These are phyloP conservation scores for Ceuthmochares aereus DNA, from an alignment of 2,113 vertebrate species.

Conservation along the genomic window DNA sequence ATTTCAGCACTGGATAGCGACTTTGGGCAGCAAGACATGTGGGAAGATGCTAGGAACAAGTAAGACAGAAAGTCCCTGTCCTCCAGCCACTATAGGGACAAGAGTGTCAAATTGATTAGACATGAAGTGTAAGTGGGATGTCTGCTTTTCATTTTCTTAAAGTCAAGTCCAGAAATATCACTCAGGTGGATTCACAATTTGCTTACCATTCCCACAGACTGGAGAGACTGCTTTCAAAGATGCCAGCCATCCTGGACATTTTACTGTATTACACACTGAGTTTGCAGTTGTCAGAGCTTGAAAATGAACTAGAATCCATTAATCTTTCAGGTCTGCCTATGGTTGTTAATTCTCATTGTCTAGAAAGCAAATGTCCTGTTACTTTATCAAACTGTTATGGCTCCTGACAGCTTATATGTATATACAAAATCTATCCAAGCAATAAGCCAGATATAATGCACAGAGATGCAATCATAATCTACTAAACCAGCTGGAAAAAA, in stretches of 20 bases:
- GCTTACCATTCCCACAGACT: background rate
- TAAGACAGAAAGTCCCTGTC: background rate
- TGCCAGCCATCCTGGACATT: background rate
- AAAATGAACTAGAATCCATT: background rate
- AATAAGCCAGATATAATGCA: background rate
- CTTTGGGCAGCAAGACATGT: background rate
- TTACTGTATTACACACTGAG: background rate
- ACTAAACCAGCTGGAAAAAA: background rate
- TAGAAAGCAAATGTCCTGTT: background rate
- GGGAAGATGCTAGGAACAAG: background rate
- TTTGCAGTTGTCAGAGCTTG: background rate
- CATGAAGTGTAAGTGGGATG: background rate
- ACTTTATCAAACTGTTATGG: background rate
- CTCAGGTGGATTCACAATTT: background rate
- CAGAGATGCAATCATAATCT: background rate
- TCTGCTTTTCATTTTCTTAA: background rate
- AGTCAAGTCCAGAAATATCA: background rate
- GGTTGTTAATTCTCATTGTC: background rate
- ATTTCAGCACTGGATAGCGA: background rate
- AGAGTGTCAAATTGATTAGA: background rate
- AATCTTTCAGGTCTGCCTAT: background rate
- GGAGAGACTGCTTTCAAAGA: background rate
- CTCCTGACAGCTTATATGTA: background rate
- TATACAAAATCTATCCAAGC: background rate
- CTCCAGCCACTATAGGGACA: background rate